Conservation (phyloP, 1,140 invertebrate genomes). For the Drosophila rufa region DNA sequence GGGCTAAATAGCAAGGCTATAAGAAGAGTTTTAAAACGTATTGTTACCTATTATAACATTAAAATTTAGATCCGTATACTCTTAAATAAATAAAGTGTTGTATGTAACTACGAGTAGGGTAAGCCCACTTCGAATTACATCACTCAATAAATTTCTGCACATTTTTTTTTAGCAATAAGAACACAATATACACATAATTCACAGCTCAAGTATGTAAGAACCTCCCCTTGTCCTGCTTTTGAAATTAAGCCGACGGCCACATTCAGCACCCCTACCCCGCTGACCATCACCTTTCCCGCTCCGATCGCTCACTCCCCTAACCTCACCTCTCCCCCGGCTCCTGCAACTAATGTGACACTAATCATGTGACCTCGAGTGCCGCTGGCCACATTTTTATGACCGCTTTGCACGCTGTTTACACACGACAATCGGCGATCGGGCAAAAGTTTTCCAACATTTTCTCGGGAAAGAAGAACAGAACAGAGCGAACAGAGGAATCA, state of each 20-base stretch:
- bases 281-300: constrained; percentile 3
- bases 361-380: constrained; percentile 77
- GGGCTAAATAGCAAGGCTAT: too few relatives aligned
- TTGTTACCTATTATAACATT: too few relatives aligned
- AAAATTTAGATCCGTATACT: neutral
- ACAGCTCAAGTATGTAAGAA: constrained; percentile 12
- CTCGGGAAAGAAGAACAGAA: constrained; percentile 30
- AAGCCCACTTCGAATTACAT: neutral
- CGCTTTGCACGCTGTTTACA: constrained; percentile 74
- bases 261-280: neutral
- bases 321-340: neutral
- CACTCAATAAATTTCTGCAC: neutral
- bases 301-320: constrained; percentile 1
- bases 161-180: constrained; percentile 2
- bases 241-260: constrained; percentile 42
- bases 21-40: too few relatives aligned
- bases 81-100: neutral
- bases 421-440: constrained; percentile 50
- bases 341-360: constrained; percentile 72
- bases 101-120: neutral
- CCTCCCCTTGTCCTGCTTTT: constrained; percentile 33
- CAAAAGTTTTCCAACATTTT: constrained; percentile 59
- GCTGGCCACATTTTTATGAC: constrained; percentile 59
- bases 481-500: neutral
- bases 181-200: constrained; percentile 9